Percentiles rank a stretch among this genome's conserved stretches.
These are phyloP conservation scores for Tapirus terrestris DNA, from an alignment of 2,113 vertebrate species.

Conservation along the genomic window DNA sequence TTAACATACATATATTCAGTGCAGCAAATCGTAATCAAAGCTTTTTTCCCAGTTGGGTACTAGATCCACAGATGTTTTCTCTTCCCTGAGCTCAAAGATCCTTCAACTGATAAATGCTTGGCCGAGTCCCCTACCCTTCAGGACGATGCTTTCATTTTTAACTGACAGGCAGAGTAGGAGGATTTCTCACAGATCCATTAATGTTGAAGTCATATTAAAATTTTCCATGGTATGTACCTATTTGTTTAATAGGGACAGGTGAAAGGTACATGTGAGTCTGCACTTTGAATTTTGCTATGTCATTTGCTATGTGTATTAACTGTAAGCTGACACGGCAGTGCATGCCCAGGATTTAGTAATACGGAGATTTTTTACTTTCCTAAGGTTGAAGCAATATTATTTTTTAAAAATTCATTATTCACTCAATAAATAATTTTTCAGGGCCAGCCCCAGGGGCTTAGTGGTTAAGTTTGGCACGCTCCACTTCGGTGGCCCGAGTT, in stretches of 20 bases:
- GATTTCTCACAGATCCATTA: neutral
- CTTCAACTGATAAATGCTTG: neutral
- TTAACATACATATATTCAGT: neutral
- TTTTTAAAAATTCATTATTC: neutral
- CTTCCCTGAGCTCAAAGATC: neutral
- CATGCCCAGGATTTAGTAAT: neutral
- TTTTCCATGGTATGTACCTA: neutral
- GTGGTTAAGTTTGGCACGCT: too few species aligned
- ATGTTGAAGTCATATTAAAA: slow-evolving; percentile 3
- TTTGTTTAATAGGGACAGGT: neutral
- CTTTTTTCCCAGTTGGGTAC: neutral
- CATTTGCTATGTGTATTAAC: neutral
- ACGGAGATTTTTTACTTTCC: neutral
- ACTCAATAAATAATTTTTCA: neutral
- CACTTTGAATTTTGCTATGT: neutral
- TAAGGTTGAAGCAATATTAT: neutral
- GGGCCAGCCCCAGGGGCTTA: too few species aligned
- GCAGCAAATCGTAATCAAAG: neutral
- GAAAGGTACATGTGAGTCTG: neutral
- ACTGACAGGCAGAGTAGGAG: neutral
- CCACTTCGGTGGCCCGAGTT: too few species aligned
- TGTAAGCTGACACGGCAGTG: neutral
- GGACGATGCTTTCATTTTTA: neutral
- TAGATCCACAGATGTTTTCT: neutral
- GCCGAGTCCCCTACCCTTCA: neutral